phyloP scores from a whole-genome alignment of 2,888 invertebrate species.

The Nomada ruficornis region DNA sequence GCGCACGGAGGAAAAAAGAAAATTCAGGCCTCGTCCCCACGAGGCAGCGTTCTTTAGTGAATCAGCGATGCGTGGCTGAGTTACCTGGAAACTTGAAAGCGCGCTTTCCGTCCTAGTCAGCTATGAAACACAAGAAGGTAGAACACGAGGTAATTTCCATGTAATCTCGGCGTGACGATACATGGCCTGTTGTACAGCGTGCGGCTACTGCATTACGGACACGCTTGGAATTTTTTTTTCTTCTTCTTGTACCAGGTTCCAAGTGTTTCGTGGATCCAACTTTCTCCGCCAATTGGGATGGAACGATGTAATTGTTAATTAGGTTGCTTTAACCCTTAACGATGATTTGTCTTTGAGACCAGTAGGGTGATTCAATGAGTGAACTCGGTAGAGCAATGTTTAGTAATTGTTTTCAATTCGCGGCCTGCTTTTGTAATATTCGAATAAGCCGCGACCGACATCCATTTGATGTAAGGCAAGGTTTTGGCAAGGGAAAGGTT shows the following conservation, averaged over 20 bases:
- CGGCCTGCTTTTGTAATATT: too few species aligned
- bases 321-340: neutral
- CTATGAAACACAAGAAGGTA: constrained; percentile 23
- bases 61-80: constrained; percentile 49
- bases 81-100: constrained; percentile 14
- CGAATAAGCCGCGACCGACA: too few species aligned
- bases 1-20: constrained; percentile 7
- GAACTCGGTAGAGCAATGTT: too few species aligned
- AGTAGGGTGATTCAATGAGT: too few species aligned
- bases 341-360: too few species aligned
- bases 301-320: constrained; percentile 1
- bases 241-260: neutral
- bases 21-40: neutral
- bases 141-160: constrained; percentile 27
- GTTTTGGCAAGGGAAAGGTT: too few species aligned
- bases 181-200: neutral
- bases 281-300: neutral
- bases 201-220: neutral
- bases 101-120: constrained; percentile 16
- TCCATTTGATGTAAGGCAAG: too few species aligned
- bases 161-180: constrained; percentile 10
- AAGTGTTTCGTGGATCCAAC: neutral
- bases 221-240: too few species aligned
- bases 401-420: too few species aligned
- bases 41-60: constrained; percentile 36